Conservation (phyloP, 2,113 vertebrate species). For the Accipiter cooperii region DNA sequence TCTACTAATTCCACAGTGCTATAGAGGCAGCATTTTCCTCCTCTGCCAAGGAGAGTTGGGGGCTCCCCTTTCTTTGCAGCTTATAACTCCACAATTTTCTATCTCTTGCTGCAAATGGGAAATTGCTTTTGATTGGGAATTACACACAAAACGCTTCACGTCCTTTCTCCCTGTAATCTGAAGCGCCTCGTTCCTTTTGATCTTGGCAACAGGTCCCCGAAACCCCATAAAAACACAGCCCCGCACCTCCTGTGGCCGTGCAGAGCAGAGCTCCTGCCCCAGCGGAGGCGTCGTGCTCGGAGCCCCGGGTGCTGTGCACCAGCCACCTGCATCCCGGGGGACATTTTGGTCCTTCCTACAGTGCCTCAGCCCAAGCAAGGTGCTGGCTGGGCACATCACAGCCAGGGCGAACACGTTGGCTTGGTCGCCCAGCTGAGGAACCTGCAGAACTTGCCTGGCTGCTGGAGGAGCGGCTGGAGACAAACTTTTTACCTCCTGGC, state of each 20-base stretch:
- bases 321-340: not conserved
- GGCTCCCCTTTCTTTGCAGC: not conserved
- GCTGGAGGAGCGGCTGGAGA: not conserved
- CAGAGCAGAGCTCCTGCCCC: not conserved
- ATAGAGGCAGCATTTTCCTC: not conserved
- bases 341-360: not conserved
- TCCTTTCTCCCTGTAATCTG: not conserved
- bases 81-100: not conserved
- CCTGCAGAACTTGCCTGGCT: not conserved
- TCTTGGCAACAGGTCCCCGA: not conserved
- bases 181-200: not conserved
- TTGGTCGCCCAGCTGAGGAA: not conserved
- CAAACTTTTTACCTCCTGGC: not conserved
- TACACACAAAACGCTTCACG: not conserved
- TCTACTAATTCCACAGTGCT: not conserved
- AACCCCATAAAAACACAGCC: fast-evolving
- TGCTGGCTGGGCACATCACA: not conserved
- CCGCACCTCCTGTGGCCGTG: fast-evolving
- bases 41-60: not conserved
- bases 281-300: fast-evolving
- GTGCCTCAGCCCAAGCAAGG: not conserved
- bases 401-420: not conserved
- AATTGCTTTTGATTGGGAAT: not conserved
- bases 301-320: fast-evolving
- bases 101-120: not conserved